A percentile compares a stretch with the other conserved stretches of the same genome.
Conservation (phyloP, 2,888 invertebrate species). For the Cerastis leucographa region DNA sequence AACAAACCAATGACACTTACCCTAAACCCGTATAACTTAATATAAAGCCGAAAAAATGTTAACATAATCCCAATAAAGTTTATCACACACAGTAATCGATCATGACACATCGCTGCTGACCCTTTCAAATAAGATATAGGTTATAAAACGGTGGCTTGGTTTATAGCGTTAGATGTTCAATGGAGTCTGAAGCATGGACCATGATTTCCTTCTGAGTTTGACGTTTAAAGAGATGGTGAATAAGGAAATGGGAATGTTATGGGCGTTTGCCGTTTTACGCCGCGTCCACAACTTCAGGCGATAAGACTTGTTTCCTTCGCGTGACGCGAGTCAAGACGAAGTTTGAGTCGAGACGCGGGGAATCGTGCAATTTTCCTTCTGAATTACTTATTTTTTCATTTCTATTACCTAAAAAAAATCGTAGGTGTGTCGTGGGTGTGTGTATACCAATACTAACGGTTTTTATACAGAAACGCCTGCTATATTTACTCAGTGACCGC, state of each 20-base stretch:
- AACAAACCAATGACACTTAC: slow-evolving; percentile 17
- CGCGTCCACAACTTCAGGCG: neutral
- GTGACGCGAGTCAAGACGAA: no score
- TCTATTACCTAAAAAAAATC: no score
- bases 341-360: neutral
- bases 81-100: slow-evolving; percentile 38
- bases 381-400: neutral
- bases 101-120: slow-evolving; percentile 51
- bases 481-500: no score
- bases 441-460: no score
- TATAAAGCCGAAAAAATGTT: slow-evolving; percentile 47
- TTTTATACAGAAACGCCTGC: no score
- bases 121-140: slow-evolving; percentile 55
- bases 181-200: slow-evolving; percentile 48
- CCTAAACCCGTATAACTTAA: slow-evolving; percentile 35
- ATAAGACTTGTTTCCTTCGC: neutral
- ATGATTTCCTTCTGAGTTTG: slow-evolving; percentile 49
- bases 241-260: slow-evolving; percentile 21
- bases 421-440: no score
- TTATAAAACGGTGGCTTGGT: slow-evolving; percentile 51
- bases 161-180: slow-evolving; percentile 49
- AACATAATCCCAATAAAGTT: slow-evolving; percentile 44
- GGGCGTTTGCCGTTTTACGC: neutral
- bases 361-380: neutral
- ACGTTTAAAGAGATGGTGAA: slow-evolving; percentile 40